Evolutionary conservation across 2,888 invertebrate genomes (phyloP).

Genomic region (Notodonta ziczac): DNA sequence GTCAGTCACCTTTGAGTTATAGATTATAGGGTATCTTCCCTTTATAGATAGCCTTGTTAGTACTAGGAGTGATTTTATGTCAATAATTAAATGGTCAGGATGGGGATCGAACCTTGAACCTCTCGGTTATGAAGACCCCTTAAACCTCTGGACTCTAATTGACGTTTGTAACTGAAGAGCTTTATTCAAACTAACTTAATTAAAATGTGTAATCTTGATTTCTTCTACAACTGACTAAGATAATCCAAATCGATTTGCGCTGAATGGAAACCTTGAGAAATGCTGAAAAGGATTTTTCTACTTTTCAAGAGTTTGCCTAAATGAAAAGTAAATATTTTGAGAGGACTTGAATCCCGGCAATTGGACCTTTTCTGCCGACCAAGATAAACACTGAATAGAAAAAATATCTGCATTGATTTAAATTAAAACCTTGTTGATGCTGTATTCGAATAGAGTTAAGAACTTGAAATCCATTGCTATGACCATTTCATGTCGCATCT

Average conservation of each 20-base stretch:
- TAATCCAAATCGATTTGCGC: constrained; percentile 5
- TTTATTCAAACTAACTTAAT: not conserved
- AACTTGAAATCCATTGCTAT: no score
- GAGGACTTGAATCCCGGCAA: constrained; percentile 22
- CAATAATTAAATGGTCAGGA: no score
- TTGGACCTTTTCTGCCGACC: constrained; percentile 19
- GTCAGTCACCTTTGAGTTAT: no score
- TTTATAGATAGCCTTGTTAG: no score
- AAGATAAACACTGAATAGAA: constrained; percentile 24
- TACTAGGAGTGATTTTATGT: no score
- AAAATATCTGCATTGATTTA: constrained; percentile 34
- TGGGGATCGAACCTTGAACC: no score
- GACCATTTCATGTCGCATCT: no score
- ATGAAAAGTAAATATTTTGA: constrained; percentile 51
- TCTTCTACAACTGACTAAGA: not conserved
- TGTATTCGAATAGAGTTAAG: not conserved
- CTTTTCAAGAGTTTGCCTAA: constrained; percentile 34
- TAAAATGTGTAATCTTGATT: constrained; percentile 1
- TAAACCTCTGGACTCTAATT: no score
- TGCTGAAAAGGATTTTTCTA: constrained; percentile 33
- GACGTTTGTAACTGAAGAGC: no score
- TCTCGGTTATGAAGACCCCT: no score
- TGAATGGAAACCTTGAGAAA: constrained; percentile 22
- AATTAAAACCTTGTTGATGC: constrained; percentile 11
- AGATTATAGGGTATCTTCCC: no score